Evolutionary conservation across 2,888 invertebrate genomes (phyloP).

Genomic region (Pseudococcus longispinus): DNA sequence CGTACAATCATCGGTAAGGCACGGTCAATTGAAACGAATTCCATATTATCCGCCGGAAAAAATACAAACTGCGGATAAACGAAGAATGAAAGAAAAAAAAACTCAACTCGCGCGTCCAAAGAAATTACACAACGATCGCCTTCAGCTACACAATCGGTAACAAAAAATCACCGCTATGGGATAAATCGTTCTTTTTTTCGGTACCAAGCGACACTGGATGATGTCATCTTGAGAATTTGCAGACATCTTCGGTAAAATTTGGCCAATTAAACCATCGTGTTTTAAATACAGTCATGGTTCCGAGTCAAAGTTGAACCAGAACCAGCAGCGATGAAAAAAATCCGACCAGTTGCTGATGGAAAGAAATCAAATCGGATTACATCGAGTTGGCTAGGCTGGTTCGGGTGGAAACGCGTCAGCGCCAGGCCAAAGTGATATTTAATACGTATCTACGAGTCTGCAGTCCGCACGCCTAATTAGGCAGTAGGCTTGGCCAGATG

Average conservation of each 20-base stretch:
- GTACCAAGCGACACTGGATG: not conserved
- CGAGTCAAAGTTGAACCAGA: not conserved
- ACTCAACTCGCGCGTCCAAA: constrained; percentile 29
- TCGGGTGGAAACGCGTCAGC: not conserved
- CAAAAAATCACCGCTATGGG: not conserved
- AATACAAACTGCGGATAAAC: constrained; percentile 49
- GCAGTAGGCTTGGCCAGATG: constrained; percentile 33
- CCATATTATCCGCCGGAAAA: constrained; percentile 48
- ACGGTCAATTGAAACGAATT: constrained; percentile 55
- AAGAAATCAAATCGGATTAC: constrained; percentile 15
- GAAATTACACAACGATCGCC: constrained; percentile 20
- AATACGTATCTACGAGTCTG: not conserved
- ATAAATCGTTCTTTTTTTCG: not conserved
- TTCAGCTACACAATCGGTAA: not conserved
- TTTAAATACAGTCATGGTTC: not conserved
- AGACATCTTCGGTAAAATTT: not conserved
- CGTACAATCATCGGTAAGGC: constrained; percentile 53
- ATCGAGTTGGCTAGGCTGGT: not conserved
- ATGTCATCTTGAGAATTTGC: not conserved
- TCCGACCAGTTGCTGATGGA: not conserved
- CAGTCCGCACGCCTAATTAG: constrained; percentile 23
- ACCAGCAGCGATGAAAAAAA: not conserved
- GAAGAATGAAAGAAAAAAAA: constrained; percentile 1
- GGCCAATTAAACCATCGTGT: not conserved
- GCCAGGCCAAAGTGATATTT: constrained; percentile 9